phyloP scores from a whole-genome alignment of 53 echinoderm and acorn worm species.

The Actinopyga echinites region DNA sequence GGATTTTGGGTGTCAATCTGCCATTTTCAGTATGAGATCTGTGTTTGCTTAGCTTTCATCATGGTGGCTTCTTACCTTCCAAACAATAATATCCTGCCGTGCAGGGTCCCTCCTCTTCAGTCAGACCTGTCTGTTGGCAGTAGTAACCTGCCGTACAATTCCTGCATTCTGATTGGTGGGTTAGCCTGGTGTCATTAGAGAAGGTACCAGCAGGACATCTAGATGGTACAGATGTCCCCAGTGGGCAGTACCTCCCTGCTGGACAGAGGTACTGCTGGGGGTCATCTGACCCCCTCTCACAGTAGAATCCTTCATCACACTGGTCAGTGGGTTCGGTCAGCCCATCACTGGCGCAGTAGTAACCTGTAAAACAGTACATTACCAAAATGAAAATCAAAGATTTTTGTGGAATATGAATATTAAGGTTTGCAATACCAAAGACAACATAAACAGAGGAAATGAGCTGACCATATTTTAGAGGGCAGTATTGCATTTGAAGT shows the following conservation, averaged over 20 bases:
- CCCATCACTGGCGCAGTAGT: slow-evolving; percentile 74
- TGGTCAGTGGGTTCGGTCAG: slow-evolving; percentile 67
- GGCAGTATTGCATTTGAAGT: no score
- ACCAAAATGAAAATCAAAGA: background rate
- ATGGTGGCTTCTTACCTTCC: slow-evolving; percentile 72
- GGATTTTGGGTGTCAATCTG: no score
- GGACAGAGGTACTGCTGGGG: slow-evolving; percentile 82
- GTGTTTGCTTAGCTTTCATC: no score
- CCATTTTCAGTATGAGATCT: no score
- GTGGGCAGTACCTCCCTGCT: slow-evolving; percentile 77
- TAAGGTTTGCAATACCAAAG: background rate
- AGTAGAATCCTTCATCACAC: slow-evolving; percentile 86
- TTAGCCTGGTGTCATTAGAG: slow-evolving; percentile 83
- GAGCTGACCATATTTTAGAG: no score
- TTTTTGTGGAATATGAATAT: background rate
- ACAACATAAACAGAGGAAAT: no score
- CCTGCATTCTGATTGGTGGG: slow-evolving; percentile 63
- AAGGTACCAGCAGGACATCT: slow-evolving; percentile 83
- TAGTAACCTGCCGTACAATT: slow-evolving; percentile 90
- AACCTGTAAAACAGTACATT: slow-evolving; percentile 50
- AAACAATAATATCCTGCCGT: slow-evolving; percentile 89
- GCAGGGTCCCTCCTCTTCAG: slow-evolving; percentile 72
- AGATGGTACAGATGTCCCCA: slow-evolving; percentile 72
- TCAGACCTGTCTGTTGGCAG: slow-evolving; percentile 83
- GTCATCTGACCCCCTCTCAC: slow-evolving; percentile 75